These are phyloP conservation scores for Coremacera marginata DNA, from an alignment of 2,888 invertebrate species.

Conservation along the genomic window DNA sequence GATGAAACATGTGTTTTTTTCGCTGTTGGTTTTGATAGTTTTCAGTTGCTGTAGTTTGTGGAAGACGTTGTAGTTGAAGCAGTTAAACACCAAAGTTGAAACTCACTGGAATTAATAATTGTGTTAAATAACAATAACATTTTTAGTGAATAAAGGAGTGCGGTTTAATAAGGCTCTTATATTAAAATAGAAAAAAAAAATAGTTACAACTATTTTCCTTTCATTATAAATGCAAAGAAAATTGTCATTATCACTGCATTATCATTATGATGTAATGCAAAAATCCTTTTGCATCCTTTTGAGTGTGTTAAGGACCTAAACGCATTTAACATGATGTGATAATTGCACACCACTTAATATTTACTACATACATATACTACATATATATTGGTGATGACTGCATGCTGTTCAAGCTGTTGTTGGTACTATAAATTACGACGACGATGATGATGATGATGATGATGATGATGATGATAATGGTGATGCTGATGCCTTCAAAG, in stretches of 20 bases:
- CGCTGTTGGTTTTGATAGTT: no score
- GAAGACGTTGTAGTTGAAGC: no score
- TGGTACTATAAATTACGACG: neutral
- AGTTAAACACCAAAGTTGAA: no score
- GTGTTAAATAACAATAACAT: no score
- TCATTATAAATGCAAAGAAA: neutral
- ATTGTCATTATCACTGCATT: neutral
- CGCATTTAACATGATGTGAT: neutral
- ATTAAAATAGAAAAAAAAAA: no score
- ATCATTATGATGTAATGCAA: neutral
- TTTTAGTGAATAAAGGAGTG: no score
- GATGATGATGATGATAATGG: neutral
- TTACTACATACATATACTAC: no score
- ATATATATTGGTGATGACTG: conserved; percentile 20
- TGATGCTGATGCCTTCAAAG: neutral
- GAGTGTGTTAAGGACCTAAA: neutral
- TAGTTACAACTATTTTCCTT: neutral
- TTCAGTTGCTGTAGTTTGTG: no score
- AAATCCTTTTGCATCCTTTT: neutral
- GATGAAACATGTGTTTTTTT: neutral
- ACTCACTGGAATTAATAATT: no score
- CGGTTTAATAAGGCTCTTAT: no score
- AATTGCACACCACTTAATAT: conserved; percentile 10
- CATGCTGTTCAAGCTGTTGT: neutral
- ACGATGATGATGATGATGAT: neutral